Base-by-base conservation (phyloP, 2,888 invertebrate species). In the Galerucella pusilla region DNA sequence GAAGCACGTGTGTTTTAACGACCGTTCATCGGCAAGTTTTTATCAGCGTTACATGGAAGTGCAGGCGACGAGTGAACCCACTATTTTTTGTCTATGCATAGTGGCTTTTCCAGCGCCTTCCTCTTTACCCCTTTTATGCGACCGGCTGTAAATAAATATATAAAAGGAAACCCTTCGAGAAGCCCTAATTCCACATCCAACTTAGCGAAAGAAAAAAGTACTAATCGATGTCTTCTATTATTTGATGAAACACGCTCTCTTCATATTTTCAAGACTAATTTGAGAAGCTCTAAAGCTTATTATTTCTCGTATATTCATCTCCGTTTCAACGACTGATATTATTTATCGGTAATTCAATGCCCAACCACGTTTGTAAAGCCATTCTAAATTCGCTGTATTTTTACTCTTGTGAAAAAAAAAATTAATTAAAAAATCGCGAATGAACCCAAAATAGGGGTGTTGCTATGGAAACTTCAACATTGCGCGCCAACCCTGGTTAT, bases 401-500 rank as follows among this genome's bases (percentile, higher is more conserved):
- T 57, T 20, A 10, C 20, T 57, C 20, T 16, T 57, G 57, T 14
- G 6, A 6, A 11, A 20, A 57, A 57, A 57, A 57, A 57, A 57
- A 57, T 20, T 57, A 57, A 57, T 57, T 57, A 16, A 57, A 57
- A 57, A 16, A 57, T 20, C 57, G 57, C 10, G 57, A 57, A 57
- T 57, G 16, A 20, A 10, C 57, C 16, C 57, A 57, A 20, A 16
- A 57, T 10, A 20, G 57, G 57, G 20, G 20, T 10, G 57, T 57
- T 57, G 57, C 57, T 20, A 57, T 57, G 57, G 57, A 57, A 57
- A 57, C 57, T 57, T 57, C 20, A 10, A 57, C 57, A 57, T 16
- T 20, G 16, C 20, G 11, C 57, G 11, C 57, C 16, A 20, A n/a
- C 57, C 57, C 10, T 20, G 20, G 49, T 11, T 35, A 10, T 57